These are phyloP conservation scores for Entelurus aequoreus DNA, from an alignment of 2,113 vertebrate genomes.

Conservation along the genomic window DNA sequence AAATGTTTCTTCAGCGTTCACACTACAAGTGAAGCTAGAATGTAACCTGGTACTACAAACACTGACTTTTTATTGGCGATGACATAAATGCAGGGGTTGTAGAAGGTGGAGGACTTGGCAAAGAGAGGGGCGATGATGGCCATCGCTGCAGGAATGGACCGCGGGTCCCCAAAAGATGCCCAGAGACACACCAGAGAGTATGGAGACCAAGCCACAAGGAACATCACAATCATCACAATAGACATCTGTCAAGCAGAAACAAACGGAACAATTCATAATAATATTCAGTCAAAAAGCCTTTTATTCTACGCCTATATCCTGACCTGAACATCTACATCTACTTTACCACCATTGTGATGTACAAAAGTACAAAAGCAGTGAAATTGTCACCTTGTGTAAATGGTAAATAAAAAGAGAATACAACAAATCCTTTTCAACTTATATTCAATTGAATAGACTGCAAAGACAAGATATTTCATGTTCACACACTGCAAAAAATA, in stretches of 20 bases:
- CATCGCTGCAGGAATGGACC: conserved; percentile 84
- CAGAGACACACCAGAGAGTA: conserved; percentile 94
- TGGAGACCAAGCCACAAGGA: conserved; percentile 94
- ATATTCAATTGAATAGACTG: too few relatives aligned
- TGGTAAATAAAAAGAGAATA: too few relatives aligned
- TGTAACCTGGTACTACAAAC: not conserved
- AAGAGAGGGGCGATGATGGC: conserved; percentile 96
- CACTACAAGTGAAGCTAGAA: not conserved
- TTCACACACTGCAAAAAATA: too few relatives aligned
- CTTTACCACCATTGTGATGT: too few relatives aligned
- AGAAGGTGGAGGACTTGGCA: conserved; percentile 97
- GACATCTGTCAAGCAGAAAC: conserved; percentile 81
- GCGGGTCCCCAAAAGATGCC: conserved; percentile 91
- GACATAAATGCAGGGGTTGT: conserved; percentile 97
- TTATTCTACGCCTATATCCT: too few relatives aligned
- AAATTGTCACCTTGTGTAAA: too few relatives aligned
- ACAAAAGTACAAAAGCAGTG: too few relatives aligned
- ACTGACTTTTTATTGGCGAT: conserved; percentile 94
- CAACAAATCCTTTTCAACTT: too few relatives aligned
- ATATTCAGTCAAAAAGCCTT: too few relatives aligned
- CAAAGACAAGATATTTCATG: too few relatives aligned
- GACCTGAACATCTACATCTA: too few relatives aligned
- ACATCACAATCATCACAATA: conserved; percentile 92
- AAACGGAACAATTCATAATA: not conserved
- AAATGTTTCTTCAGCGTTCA: too few relatives aligned